Evolutionary conservation across 2,888 invertebrate genomes (phyloP).

Genomic region (Dasypogon diadema): DNA sequence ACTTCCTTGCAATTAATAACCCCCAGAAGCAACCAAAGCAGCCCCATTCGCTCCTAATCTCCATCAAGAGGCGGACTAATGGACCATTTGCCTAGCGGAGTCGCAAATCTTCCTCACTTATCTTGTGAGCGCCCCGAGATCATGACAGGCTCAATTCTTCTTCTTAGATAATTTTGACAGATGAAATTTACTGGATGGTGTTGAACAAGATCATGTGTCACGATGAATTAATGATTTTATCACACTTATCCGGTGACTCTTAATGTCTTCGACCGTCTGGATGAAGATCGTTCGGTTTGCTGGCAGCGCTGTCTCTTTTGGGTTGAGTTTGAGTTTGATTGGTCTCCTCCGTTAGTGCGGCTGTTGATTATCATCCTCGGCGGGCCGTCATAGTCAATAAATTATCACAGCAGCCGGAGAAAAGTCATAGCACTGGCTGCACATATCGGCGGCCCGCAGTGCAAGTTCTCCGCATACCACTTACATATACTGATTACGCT

Average conservation of each 20-base stretch:
- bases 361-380: background rate
- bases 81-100: slow-evolving; percentile 1
- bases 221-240: slow-evolving; percentile 18
- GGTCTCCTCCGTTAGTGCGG: background rate
- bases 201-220: slow-evolving; percentile 43
- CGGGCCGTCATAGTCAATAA: background rate
- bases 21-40: background rate
- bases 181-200: slow-evolving; percentile 26
- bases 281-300: slow-evolving; percentile 8
- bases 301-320: background rate
- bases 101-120: background rate
- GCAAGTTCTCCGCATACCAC: background rate
- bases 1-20: slow-evolving; percentile 13
- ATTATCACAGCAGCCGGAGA: background rate
- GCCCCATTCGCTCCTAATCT: background rate
- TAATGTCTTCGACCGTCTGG: background rate
- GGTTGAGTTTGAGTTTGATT: slow-evolving; percentile 2
- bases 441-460: slow-evolving; percentile 2
- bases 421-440: background rate
- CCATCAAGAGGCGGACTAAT: slow-evolving; percentile 15
- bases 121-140: background rate
- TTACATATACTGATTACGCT: slow-evolving; percentile 1
- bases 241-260: background rate
- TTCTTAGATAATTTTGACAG: slow-evolving; percentile 34
- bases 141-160: slow-evolving; percentile 14